Evolutionary conservation across 2,113 vertebrate species (phyloP), one percentile per base, ranked within the genome.

Genomic region (Lates calcarifer): DNA sequence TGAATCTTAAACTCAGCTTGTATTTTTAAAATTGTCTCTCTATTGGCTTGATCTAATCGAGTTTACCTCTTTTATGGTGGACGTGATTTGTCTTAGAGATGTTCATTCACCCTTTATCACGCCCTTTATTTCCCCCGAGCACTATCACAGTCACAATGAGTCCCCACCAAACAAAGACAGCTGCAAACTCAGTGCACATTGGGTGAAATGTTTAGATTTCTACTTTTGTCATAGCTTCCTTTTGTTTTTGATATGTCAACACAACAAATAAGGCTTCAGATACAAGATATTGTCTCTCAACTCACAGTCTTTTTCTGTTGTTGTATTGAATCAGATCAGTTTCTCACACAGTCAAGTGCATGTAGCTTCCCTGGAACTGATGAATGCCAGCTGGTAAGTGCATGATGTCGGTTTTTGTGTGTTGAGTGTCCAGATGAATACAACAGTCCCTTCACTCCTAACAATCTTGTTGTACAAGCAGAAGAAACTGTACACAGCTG

Each of bases 371-470:
- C 51, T 13, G 17, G 63, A 60, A 58, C 2, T 3, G 1, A n/a
- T 31, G 22, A 69, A 29, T 22, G 13, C 31, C 47, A 68, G 26
- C 63, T 69, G 22, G 7, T 15, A n/a, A 61, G 37, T 8, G 1
- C 55, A 47, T 33, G 35, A 28, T 39, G 68, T 65, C 11, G 47
- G 7, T 28, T 63, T 29, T 58, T 20, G 13, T 20, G 20, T 41
- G 33, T 15, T 35, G 53, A 28, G n/a, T 39, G 37, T 73, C 78
- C 58, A 64, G 35, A 55, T 0, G 6, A 70, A 56, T 45, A 20
- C 10, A 37, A 68, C 70, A 45, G 56, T 76, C 51, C 47, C n/a
- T 14, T 29, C 43, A 53, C 47, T 82, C 60, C 8, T 63, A 41
- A 53, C 39, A 70, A 17, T 45, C 33, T 37, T 5, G 20, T 39